Evolutionary conservation across 1,140 invertebrate species (phyloP), one percentile per base, ranked within the genome.

Genomic region (Neotoxoptera formosana): DNA sequence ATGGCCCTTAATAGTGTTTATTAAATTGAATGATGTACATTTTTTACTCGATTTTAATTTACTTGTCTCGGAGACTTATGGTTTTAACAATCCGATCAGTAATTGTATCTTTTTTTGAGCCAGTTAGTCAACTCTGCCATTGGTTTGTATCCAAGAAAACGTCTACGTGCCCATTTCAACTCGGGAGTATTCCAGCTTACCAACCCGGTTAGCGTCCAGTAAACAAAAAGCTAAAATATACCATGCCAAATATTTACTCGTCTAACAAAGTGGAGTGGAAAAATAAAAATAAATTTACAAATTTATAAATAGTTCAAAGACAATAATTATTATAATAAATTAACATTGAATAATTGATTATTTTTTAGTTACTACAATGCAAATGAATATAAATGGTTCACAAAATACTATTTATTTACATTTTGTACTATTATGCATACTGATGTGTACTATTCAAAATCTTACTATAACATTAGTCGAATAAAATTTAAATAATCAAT

Each of bases 141-240:
- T 93, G 91, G 91, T 93, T 51, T 84, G 48, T n/a, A 86, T 93
- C 91, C 91, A 93, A 93, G 51, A 93, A 93, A 93, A 93, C 81
- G 91, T 93, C 81, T 48, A 56, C 91, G 76, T 84, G 53, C 81
- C 76, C 34, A 47, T 84, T 93, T 93, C 48, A n/a, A 90, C 41
- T 86, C 25, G 34, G 1, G 21, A 20, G 48, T 23, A 86, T 93
- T 53, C 23, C 34, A 81, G 34, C 81, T 93, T 47, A 84, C 76
- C 47, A 53, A 48, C 67, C 67, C n/a, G 48, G 30, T 86, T 93
- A 83, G 91, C 91, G 81, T 84, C 91, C 48, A 41, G 48, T 93
- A 56, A 84, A 93, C 48, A 41, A 8, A 93, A 56, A 23, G 48
- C 36, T 51, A 56, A 84, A 93, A 84, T 45, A 81, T 20, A n/a